Conservation (phyloP, 1,140 invertebrate species). For the Drosophila kikkawai region DNA sequence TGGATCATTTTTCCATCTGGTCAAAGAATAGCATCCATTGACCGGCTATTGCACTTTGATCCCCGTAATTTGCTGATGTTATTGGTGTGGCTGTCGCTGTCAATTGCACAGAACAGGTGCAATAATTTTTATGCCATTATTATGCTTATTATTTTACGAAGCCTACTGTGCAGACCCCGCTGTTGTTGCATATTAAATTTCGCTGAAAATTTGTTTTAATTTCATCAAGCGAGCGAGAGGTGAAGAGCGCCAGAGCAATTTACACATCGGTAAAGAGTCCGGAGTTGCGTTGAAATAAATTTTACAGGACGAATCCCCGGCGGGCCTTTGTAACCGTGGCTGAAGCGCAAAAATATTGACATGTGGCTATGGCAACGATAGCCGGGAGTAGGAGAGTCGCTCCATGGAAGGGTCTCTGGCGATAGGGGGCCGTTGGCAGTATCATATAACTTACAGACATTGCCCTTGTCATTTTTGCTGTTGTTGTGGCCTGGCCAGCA, state of each 20-base stretch:
- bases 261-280: constrained; percentile 72
- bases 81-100: constrained; percentile 21
- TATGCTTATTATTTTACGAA: constrained; percentile 42
- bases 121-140: constrained; percentile 48
- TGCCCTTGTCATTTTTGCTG: constrained; percentile 49
- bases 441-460: constrained; percentile 62
- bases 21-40: background rate
- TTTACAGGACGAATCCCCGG: constrained; percentile 40
- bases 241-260: constrained; percentile 55
- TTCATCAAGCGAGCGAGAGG: constrained; percentile 66
- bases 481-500: constrained; percentile 34
- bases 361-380: constrained; percentile 63
- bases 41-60: constrained; percentile 23
- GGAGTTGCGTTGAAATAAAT: constrained; percentile 49
- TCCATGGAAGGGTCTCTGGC: background rate
- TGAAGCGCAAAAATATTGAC: constrained; percentile 77
- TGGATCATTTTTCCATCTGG: background rate
- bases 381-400: background rate
- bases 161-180: constrained; percentile 1
- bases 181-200: constrained; percentile 34
- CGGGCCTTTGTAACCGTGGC: constrained; percentile 56
- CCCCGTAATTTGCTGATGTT: constrained; percentile 15
- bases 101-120: constrained; percentile 25
- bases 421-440: constrained; percentile 15
- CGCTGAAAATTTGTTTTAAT: constrained; percentile 75